Evolutionary conservation across 2,113 vertebrate species (phyloP).

Genomic region (Phrynosoma blainvillii): DNA sequence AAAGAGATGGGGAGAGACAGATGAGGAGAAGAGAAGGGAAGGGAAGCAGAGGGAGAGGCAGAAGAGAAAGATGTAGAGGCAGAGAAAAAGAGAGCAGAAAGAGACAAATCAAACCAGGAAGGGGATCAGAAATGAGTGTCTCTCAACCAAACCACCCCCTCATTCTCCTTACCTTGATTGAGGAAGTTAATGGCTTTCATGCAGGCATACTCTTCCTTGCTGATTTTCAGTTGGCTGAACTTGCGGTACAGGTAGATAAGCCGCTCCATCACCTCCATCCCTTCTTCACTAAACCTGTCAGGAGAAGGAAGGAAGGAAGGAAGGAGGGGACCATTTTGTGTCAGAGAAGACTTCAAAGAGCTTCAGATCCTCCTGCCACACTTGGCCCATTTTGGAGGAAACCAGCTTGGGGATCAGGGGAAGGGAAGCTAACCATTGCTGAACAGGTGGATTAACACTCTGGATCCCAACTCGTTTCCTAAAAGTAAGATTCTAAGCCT

Average conservation of each 20-base stretch:
- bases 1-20: not conserved
- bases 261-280: conserved; percentile 98
- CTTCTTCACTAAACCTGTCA: conserved; percentile 92
- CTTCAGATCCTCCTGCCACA: not conserved
- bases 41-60: too few species aligned
- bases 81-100: too few species aligned
- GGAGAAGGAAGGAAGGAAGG: conserved; percentile 1
- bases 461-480: too few species aligned
- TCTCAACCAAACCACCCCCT: too few species aligned
- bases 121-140: not conserved
- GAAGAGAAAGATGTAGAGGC: not conserved
- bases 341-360: not conserved
- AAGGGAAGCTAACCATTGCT: too few species aligned
- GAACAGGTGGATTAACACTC: too few species aligned
- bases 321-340: not conserved
- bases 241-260: conserved; percentile 98
- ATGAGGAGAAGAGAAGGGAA: not conserved
- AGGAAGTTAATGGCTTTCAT: conserved; percentile 99
- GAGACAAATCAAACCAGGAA: not conserved
- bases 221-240: conserved; percentile 95
- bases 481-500: too few species aligned
- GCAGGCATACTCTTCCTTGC: conserved; percentile 96
- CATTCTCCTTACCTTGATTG: conserved; percentile 88
- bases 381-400: not conserved
- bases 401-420: not conserved